phyloP scores from a whole-genome alignment of 2,113 vertebrate species.

The Calypte anna region DNA sequence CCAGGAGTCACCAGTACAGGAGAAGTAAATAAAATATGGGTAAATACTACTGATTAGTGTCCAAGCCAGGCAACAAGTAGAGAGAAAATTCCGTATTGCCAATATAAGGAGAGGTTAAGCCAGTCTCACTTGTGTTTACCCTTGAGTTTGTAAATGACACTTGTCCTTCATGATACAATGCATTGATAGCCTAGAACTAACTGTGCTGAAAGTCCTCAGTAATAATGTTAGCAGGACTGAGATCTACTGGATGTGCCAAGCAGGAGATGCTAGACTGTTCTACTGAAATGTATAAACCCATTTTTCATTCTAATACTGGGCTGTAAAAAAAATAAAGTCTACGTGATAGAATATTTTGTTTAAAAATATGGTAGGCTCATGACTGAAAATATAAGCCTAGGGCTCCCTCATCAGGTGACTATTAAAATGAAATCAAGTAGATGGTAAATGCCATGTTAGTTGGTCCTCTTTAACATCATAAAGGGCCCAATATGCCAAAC shows the following conservation, averaged over 20 bases:
- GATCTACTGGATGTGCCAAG: background rate
- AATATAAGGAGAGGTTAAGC: background rate
- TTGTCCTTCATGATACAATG: background rate
- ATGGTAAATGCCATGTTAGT: background rate
- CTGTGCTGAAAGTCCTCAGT: background rate
- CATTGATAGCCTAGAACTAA: background rate
- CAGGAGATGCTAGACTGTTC: background rate
- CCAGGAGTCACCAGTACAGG: background rate
- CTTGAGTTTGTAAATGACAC: background rate
- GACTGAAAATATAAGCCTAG: constrained; percentile 7
- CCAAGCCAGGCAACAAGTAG: background rate
- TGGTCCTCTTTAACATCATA: background rate
- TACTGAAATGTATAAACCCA: background rate
- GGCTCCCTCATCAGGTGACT: constrained; percentile 57
- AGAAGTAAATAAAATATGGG: background rate
- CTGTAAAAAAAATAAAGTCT: background rate
- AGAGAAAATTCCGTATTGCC: background rate
- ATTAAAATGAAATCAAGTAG: background rate
- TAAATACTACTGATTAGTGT: background rate
- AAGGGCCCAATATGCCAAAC: background rate
- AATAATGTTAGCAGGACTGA: background rate
- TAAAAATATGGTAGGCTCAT: background rate
- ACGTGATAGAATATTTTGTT: background rate
- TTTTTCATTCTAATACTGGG: background rate
- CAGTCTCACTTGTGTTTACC: background rate